phyloP scores from a whole-genome alignment of 2,797 vertebrate species.

The Oreochromis mossambicus region DNA sequence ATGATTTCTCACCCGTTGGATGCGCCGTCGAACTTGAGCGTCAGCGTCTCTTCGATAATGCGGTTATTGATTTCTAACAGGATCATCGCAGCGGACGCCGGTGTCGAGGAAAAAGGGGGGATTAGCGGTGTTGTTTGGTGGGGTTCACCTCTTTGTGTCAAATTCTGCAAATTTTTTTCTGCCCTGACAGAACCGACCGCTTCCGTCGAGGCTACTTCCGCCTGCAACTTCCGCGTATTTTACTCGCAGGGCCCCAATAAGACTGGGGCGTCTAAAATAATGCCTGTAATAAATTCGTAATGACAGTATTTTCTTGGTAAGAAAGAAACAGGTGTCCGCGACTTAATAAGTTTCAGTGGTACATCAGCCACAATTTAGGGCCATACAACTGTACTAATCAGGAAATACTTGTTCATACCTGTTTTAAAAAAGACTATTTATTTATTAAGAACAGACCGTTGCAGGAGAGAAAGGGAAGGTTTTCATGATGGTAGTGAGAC shows the following conservation, averaged over 20 bases:
- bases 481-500: fast-evolving
- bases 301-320: not conserved
- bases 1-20: conserved; percentile 86
- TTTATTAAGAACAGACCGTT: not conserved
- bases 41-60: conserved; percentile 94
- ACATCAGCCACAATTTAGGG: not conserved
- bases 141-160: conserved; percentile 53
- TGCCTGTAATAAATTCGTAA: conserved; percentile 56
- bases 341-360: not conserved
- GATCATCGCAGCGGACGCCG: conserved; percentile 82
- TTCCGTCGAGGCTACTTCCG: conserved; percentile 72
- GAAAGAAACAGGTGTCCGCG: not conserved
- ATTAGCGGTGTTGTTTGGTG: conserved; percentile 1
- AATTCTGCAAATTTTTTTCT: conserved; percentile 48
- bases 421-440: not conserved
- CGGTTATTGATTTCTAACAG: conserved; percentile 99
- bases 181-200: conserved; percentile 63
- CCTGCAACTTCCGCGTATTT: conserved; percentile 76
- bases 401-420: not conserved
- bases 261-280: not conserved
- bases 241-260: conserved; percentile 45
- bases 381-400: fast-evolving
- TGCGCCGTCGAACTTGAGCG: conserved; percentile 93
- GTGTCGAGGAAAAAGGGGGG: conserved; percentile 26
- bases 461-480: not conserved